Evolutionary conservation across 2,888 invertebrate species (phyloP), one percentile per base, ranked within the genome.

Genomic region (Xanthia icteritia): DNA sequence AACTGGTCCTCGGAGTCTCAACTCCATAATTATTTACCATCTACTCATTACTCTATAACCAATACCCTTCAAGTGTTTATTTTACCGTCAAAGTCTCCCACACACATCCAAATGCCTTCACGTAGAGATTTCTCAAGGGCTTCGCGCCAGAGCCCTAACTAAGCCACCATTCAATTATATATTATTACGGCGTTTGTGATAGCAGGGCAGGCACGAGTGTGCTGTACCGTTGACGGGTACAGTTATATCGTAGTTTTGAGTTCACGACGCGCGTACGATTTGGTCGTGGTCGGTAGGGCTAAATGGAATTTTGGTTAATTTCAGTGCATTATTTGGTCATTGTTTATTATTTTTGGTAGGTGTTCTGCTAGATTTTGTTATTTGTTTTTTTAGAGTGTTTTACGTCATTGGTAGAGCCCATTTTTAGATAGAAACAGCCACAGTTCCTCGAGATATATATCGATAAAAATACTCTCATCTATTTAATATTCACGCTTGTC

Each of bases 191-290:
- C 68, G 74, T 68, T 82, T 77, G 75, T 67, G 83, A 84, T 87
- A 82, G 83, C 85, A 76, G 79, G 77, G 80, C 86, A 80, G 80
- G 64, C 85, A 88, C 88, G 85, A 85, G 65, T 79, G 88, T 88
- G 82, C 80, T 77, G 86, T 91, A 91, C 91, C 91, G 91, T 91
- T 90, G 86, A 83, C 70, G 17, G 54, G 69, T 86, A 90, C 90
- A 83, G 90, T 89, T 89, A 89, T 61, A 69, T 69, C 68, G 74
- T 79, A 76, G 85, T 76, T 84, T 79, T 51, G 63, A 76, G 56
- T 77, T 67, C 76, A 86, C 84, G 84, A 79, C 73, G 60, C 84
- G 88, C 58, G 68, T 66, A 66, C 82, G 83, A 82, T 15, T 82
- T 56, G 11, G 48, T 15, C 15, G 58, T 60, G 20, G 31, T 85